Conservation (phyloP, 92 coral and sea anemone genomes). For the Epizoanthus rinbou region DNA sequence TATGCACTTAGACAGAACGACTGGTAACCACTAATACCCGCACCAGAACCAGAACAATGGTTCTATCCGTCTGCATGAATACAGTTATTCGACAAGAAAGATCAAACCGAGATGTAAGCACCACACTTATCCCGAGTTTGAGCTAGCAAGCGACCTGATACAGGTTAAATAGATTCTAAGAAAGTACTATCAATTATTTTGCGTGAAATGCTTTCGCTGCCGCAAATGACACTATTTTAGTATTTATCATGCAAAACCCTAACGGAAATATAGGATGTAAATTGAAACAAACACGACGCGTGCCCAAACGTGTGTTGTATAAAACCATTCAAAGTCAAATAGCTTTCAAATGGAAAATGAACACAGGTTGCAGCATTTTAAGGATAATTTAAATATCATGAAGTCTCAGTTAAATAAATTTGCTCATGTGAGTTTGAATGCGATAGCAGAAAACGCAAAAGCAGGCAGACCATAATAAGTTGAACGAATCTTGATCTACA, state of each 20-base stretch:
- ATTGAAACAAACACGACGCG: constrained; percentile 12
- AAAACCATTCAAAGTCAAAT: neutral
- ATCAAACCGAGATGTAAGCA: neutral
- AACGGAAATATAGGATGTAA: constrained; percentile 8
- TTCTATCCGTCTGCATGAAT: constrained; percentile 15
- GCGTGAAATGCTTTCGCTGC: neutral
- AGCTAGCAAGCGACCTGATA: constrained; percentile 13
- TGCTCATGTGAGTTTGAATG: too few relatives aligned
- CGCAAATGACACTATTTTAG: neutral
- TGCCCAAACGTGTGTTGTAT: neutral
- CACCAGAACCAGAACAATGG: neutral
- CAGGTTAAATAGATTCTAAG: constrained; percentile 21
- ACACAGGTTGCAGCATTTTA: neutral
- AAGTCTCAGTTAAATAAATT: neutral
- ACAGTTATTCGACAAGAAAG: constrained; percentile 1
- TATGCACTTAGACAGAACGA: constrained; percentile 6
- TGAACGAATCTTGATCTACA: too few relatives aligned
- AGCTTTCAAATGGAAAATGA: neutral
- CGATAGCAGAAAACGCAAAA: too few relatives aligned
- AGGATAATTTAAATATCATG: neutral
- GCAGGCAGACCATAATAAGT: too few relatives aligned
- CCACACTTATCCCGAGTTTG: neutral
- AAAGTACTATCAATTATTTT: neutral
- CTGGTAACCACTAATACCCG: constrained; percentile 4
- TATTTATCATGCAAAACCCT: neutral